These are phyloP conservation scores for Calonectris borealis DNA, from an alignment of 2,113 vertebrate genomes.

Conservation along the genomic window DNA sequence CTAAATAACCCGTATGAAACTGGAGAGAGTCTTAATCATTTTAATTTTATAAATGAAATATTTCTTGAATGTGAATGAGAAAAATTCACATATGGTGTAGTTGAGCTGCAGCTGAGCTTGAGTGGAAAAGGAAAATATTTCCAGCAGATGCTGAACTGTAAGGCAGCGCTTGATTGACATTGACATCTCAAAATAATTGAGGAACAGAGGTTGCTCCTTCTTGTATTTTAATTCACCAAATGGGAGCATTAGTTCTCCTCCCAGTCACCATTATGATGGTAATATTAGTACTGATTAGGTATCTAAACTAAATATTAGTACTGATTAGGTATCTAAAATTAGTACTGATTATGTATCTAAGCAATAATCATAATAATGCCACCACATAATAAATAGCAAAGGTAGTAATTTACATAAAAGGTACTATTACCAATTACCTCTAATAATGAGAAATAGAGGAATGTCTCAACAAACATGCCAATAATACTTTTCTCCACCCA, in stretches of 20 bases:
- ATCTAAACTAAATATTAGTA: background rate
- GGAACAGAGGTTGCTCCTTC: background rate
- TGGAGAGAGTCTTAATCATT: background rate
- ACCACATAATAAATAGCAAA: background rate
- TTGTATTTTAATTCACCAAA: background rate
- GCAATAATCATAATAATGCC: background rate
- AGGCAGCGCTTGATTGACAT: background rate
- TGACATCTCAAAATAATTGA: background rate
- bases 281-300: background rate
- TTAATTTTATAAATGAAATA: background rate
- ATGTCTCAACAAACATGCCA: background rate
- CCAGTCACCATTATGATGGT: background rate
- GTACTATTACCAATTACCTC: background rate
- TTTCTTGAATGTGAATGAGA: background rate
- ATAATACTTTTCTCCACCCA: background rate
- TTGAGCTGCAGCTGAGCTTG: background rate
- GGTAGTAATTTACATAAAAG: background rate
- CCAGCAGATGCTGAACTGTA: background rate
- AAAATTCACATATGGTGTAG: background rate
- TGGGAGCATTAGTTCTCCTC: background rate
- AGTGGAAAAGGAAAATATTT: conserved; percentile 1
- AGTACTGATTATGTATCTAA: background rate
- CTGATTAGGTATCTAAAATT: background rate
- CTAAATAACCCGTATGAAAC: conserved; percentile 4
- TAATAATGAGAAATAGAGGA: background rate